phyloP scores from a whole-genome alignment of 2,797 vertebrate species.

The Falco novaeseelandiae region DNA sequence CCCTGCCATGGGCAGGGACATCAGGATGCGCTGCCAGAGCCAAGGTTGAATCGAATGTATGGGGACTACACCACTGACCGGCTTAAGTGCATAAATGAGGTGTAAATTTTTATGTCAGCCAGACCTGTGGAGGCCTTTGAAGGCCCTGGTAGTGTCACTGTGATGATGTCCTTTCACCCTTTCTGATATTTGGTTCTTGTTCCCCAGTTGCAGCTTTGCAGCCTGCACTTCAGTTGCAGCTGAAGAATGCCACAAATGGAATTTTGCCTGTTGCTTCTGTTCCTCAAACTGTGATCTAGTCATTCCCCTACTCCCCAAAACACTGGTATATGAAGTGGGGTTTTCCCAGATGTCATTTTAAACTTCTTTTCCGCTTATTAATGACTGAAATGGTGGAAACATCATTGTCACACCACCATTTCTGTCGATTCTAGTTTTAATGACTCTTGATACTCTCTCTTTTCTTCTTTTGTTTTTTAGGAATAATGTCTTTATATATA shows the following conservation, averaged over 20 bases:
- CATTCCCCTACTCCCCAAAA: not conserved
- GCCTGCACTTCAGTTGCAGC: not conserved
- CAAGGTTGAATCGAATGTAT: not conserved
- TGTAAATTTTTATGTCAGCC: not conserved
- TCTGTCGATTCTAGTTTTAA: not conserved
- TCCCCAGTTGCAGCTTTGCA: not conserved
- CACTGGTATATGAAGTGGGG: not conserved
- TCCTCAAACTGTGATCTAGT: not conserved
- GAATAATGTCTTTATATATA: not conserved
- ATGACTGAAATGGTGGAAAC: not conserved
- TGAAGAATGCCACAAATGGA: not conserved
- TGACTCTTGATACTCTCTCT: not conserved
- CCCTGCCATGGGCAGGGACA: not conserved
- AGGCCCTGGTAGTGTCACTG: not conserved
- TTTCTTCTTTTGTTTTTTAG: not conserved
- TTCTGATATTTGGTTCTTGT: not conserved
- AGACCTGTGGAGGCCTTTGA: not conserved
- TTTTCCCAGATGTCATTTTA: not conserved
- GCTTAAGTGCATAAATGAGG: not conserved
- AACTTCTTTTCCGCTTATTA: not conserved
- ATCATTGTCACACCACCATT: not conserved
- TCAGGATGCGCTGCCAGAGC: not conserved
- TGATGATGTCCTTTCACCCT: not conserved
- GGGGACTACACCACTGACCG: not conserved
- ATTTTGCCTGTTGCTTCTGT: not conserved